Percentiles rank a stretch among this genome's conserved stretches.
Conservation (phyloP, 2,113 vertebrate species). For the Porphyrio hochstetteri region DNA sequence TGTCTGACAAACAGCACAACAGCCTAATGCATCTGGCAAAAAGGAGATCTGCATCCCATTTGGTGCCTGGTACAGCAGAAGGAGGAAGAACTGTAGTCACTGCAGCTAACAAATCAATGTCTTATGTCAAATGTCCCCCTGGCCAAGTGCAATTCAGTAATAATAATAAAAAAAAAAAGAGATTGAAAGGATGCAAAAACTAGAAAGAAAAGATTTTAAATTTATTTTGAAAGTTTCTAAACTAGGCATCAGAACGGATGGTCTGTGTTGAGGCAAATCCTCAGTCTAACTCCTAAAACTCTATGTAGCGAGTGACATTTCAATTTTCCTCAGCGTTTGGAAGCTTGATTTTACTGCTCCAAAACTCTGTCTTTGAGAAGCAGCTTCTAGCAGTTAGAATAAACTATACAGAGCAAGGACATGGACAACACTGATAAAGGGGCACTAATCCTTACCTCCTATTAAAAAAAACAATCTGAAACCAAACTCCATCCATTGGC, state of each 20-base stretch:
- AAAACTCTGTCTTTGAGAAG: conserved; percentile 56
- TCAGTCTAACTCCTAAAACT: conserved; percentile 39
- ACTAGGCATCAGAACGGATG: conserved; percentile 41
- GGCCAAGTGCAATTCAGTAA: not conserved
- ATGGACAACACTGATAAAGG: conserved; percentile 52
- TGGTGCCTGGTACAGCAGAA: not conserved
- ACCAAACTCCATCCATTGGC: conserved; percentile 26
- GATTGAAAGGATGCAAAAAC: conserved; percentile 13
- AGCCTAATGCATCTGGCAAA: not conserved
- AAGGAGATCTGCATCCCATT: not conserved
- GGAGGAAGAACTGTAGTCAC: not conserved
- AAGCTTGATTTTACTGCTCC: conserved; percentile 50
- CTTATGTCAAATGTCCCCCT: not conserved
- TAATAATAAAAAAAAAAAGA: not conserved
- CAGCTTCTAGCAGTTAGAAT: conserved; percentile 43
- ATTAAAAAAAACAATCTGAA: conserved; percentile 36
- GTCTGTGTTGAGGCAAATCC: conserved; percentile 12
- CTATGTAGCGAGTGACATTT: conserved; percentile 59
- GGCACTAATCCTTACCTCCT: conserved; percentile 41
- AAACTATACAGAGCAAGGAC: conserved; percentile 18
- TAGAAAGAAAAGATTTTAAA: conserved; percentile 50
- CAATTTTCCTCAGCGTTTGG: conserved; percentile 60
- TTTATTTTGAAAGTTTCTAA: conserved; percentile 64
- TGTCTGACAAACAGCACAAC: conserved; percentile 25
- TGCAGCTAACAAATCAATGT: not conserved